Evolutionary conservation across 2,113 vertebrate genomes (phyloP), one percentile per base, ranked within the genome.

Genomic region (Oncorhynchus gorbuscha): DNA sequence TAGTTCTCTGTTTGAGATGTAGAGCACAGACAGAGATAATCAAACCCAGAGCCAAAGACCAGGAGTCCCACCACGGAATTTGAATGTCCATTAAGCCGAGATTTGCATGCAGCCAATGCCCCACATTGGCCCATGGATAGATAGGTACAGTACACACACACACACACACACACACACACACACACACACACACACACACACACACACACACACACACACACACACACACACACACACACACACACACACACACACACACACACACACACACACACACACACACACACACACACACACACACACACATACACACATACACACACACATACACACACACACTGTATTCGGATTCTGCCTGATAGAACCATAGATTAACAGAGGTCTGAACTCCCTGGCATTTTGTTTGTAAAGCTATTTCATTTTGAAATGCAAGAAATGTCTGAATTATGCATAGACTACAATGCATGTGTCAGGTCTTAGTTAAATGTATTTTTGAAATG

Each of bases 61-160:
- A 45, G 18, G 49, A 58, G 62, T 18, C 7, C 8, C 28, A 1
- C 32, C 77, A 39, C 45, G 8, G 13, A 26, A 59, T 76, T 30
- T 48, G 61, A 71, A 67, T 68, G 62, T 28, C n/a, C 49, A 67
- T 64, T 74, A 49, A 79, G 58, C 51, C n/a, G n/a, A 3, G 69
- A 70, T 26, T 39, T 61, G 67, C 24, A 32, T 58, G 30, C 39
- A n/a, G 74, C 32, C 22, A 13, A 6, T 16, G 3, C 32, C 71
- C 18, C 30, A 22, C 16, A 22, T 76, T 51, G 65, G 69, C n/a
- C 73, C 20, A 22, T 70, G 8, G 9, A n/a, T 66, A n/a, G 22
- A 14, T 12, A 14, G 65, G 24, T n/a, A 64, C 24, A 8, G 65
- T 14, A 55, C 30, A 32, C 30, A 5, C 30, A 32, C 30, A 5